Evolutionary conservation across 2,797 vertebrate species (phyloP).

Genomic region (Micrastur ruficollis): DNA sequence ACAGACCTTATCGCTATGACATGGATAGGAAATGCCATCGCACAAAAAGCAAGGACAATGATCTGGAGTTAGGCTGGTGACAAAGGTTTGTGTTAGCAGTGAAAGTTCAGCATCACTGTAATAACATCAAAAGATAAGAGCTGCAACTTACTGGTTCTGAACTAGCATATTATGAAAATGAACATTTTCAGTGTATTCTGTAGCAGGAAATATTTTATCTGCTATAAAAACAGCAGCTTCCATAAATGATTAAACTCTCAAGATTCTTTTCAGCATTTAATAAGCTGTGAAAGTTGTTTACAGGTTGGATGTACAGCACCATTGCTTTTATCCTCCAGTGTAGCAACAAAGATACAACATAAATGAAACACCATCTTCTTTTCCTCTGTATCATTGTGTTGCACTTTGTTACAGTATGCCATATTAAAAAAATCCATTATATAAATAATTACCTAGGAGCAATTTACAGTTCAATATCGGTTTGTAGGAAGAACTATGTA

Average conservation of each 20-base stretch:
- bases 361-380: background rate
- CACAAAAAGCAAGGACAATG: background rate
- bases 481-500: background rate
- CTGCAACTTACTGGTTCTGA: background rate
- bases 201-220: background rate
- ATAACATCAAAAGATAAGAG: background rate
- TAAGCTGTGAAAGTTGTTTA: background rate
- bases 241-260: background rate
- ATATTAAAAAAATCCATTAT: background rate
- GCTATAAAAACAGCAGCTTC: background rate
- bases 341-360: background rate
- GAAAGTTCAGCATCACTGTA: background rate
- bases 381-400: background rate
- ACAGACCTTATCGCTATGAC: no score
- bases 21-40: background rate
- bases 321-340: background rate
- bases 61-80: background rate
- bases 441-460: background rate
- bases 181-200: background rate
- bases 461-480: background rate
- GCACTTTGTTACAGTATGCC: background rate
- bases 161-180: background rate
- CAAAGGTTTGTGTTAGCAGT: background rate
- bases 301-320: background rate
- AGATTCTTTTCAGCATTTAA: slow-evolving; percentile 6